phyloP scores from a whole-genome alignment of 2,113 vertebrate species.

The Rhizomys pruinosus region DNA sequence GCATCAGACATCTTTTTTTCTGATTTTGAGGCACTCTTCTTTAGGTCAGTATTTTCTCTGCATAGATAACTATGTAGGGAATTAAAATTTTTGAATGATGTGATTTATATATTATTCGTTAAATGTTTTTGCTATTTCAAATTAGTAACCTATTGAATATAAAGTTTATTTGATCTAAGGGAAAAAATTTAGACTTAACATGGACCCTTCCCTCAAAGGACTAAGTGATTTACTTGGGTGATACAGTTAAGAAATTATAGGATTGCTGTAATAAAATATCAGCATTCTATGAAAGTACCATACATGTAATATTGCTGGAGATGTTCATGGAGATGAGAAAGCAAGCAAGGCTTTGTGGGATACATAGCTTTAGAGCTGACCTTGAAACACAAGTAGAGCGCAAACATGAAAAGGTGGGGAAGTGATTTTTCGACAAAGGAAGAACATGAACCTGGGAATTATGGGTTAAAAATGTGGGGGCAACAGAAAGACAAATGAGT shows the following conservation, averaged over 20 bases:
- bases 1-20: background rate
- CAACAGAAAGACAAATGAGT: slow-evolving; percentile 11
- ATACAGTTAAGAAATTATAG: background rate
- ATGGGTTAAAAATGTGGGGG: slow-evolving; percentile 13
- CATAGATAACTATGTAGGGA: background rate
- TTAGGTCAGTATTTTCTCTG: background rate
- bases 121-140: background rate
- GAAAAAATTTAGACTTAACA: background rate
- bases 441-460: background rate
- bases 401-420: slow-evolving; percentile 21
- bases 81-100: background rate
- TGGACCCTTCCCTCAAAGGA: background rate
- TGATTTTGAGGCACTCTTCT: background rate
- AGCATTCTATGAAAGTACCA: background rate
- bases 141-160: background rate
- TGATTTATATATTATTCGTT: background rate
- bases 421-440: slow-evolving; percentile 35
- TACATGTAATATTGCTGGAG: slow-evolving; percentile 19
- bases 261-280: background rate
- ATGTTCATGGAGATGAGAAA: background rate
- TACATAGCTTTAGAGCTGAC: background rate
- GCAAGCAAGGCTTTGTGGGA: background rate
- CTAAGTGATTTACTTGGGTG: background rate
- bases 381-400: slow-evolving; percentile 14
- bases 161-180: slow-evolving; percentile 2